phyloP scores from a whole-genome alignment of 2,113 vertebrate genomes.

The Scophthalmus maximus region DNA sequence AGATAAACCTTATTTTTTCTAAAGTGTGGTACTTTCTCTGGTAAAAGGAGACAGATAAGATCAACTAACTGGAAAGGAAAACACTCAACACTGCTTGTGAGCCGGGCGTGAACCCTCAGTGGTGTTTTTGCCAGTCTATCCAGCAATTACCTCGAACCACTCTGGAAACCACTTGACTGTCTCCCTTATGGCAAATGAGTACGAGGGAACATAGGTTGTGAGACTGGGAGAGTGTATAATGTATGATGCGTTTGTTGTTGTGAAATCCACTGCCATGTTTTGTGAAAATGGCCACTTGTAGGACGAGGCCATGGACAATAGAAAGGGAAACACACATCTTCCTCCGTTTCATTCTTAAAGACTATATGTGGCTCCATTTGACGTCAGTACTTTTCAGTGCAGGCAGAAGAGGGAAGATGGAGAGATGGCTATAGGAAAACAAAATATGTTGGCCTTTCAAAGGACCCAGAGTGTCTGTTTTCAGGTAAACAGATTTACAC shows the following conservation, averaged over 20 bases:
- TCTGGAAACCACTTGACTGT: slow-evolving; percentile 24
- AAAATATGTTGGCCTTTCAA: slow-evolving; percentile 60
- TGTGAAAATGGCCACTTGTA: background rate
- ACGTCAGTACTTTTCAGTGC: slow-evolving; percentile 25
- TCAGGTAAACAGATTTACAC: slow-evolving; percentile 57
- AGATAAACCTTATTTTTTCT: background rate
- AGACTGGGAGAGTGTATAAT: slow-evolving; percentile 2
- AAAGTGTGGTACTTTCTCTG: background rate
- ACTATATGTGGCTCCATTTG: slow-evolving; percentile 43
- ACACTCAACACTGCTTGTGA: background rate
- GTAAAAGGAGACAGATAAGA: background rate
- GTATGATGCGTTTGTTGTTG: slow-evolving; percentile 8
- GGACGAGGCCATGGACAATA: slow-evolving; percentile 2
- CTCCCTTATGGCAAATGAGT: background rate
- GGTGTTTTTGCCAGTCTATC: background rate
- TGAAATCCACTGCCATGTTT: background rate
- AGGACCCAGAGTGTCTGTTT: slow-evolving; percentile 43
- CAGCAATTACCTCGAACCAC: slow-evolving; percentile 12
- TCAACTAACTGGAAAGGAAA: no score
- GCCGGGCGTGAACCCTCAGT: slow-evolving; percentile 3
- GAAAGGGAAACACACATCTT: background rate
- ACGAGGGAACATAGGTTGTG: background rate
- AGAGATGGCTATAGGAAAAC: slow-evolving; percentile 45
- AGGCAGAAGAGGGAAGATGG: slow-evolving; percentile 41
- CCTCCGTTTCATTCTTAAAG: slow-evolving; percentile 28